Conservation (phyloP, 1,140 invertebrate species). For the Oedothorax gibbosus region DNA sequence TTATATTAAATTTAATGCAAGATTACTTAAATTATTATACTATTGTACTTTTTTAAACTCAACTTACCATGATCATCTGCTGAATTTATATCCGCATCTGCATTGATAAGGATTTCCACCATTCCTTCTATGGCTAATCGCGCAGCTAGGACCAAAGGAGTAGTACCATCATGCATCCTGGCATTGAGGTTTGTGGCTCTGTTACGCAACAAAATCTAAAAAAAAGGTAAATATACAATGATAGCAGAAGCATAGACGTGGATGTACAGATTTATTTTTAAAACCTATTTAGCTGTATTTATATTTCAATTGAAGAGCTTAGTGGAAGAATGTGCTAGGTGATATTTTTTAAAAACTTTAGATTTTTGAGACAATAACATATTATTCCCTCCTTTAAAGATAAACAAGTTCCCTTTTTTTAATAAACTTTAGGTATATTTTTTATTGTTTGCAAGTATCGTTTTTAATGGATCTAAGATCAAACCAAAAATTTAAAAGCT, state of each 20-base stretch:
- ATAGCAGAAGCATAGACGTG: background rate
- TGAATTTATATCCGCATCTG: constrained; percentile 95
- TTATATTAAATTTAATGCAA: background rate
- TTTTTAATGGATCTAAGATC: too few species aligned
- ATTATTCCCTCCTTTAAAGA: too few species aligned
- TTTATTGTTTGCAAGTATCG: too few species aligned
- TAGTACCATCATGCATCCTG: constrained; percentile 94
- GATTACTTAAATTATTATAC: background rate
- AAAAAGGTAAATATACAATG: constrained; percentile 67
- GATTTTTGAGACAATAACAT: too few species aligned
- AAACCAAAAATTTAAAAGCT: too few species aligned
- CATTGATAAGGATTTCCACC: constrained; percentile 95
- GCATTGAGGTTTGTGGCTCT: constrained; percentile 94
- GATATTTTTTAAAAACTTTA: too few species aligned
- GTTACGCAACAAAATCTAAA: constrained; percentile 91
- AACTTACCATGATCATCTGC: constrained; percentile 83
- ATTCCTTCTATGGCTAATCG: constrained; percentile 90
- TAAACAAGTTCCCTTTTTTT: too few species aligned
- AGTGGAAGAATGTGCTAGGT: too few species aligned
- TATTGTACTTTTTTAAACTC: background rate
- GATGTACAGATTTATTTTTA: too few species aligned
- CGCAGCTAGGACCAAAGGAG: constrained; percentile 91
- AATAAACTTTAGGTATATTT: too few species aligned
- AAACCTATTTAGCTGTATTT: too few species aligned
- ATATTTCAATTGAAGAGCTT: too few species aligned